These are phyloP conservation scores for Bombylius major DNA, from an alignment of 2,888 invertebrate genomes.

Conservation along the genomic window DNA sequence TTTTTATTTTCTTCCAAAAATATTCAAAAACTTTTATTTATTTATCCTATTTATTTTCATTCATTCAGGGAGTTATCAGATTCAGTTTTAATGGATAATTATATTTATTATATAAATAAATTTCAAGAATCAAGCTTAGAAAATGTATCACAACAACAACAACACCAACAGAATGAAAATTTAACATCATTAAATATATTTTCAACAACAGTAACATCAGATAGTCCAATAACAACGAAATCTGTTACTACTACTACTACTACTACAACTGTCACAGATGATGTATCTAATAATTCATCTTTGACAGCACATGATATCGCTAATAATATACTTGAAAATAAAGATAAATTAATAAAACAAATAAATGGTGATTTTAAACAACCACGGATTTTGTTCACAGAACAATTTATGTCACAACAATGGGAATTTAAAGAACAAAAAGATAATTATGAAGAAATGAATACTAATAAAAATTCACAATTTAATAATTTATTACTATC, in stretches of 20 bases:
- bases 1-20: neutral
- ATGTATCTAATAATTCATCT: neutral
- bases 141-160: neutral
- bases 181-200: no score
- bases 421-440: no score
- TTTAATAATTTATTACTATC: neutral
- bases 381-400: neutral
- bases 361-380: constrained; percentile 2
- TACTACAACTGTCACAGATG: neutral
- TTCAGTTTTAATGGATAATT: constrained; percentile 11
- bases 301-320: constrained; percentile 8
- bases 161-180: neutral
- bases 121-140: neutral
- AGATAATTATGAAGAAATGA: neutral
- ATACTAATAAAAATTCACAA: neutral
- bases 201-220: neutral
- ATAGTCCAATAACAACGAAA: neutral
- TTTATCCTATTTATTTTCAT: neutral
- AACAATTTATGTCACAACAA: neutral
- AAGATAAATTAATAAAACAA: constrained; percentile 7
- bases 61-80: constrained; percentile 9
- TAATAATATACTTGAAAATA: constrained; percentile 8
- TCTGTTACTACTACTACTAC: neutral
- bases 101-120: constrained; percentile 12
- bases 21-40: neutral